Evolutionary conservation across 1,140 invertebrate species (phyloP).

Genomic region (Drosophila aff.): DNA sequence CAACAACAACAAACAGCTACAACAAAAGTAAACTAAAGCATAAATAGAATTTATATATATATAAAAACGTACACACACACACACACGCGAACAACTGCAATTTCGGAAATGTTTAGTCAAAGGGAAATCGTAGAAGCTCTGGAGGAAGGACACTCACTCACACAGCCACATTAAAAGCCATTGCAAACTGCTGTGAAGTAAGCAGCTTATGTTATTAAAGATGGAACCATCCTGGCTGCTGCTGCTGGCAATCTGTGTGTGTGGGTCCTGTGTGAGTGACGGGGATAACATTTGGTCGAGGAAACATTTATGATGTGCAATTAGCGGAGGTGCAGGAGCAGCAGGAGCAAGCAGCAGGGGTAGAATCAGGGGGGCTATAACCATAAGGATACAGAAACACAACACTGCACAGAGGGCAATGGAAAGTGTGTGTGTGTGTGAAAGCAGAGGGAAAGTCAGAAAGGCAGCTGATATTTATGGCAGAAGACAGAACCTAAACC

Average conservation of each 20-base stretch:
- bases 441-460: slow-evolving; percentile 18
- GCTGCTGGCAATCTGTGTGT: neutral
- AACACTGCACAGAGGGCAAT: slow-evolving; percentile 11
- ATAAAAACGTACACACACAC: slow-evolving; percentile 22
- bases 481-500: slow-evolving; percentile 27
- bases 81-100: slow-evolving; percentile 44
- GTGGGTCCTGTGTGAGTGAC: slow-evolving; percentile 15
- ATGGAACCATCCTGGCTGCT: slow-evolving; percentile 8
- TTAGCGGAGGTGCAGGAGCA: slow-evolving; percentile 37
- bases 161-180: slow-evolving; percentile 15
- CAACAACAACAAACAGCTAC: slow-evolving; percentile 31
- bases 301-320: slow-evolving; percentile 64
- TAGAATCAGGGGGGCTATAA: slow-evolving; percentile 1
- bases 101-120: slow-evolving; percentile 55
- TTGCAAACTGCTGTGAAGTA: slow-evolving; percentile 54
- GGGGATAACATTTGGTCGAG: slow-evolving; percentile 40
- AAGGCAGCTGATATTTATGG: slow-evolving; percentile 19
- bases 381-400: slow-evolving; percentile 21
- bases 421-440: slow-evolving; percentile 13
- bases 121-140: slow-evolving; percentile 42
- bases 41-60: slow-evolving; percentile 74
- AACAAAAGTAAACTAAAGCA: slow-evolving; percentile 58
- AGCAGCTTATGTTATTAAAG: slow-evolving; percentile 59
- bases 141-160: slow-evolving; percentile 37
- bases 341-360: slow-evolving; percentile 1